phyloP scores from a whole-genome alignment of 2,888 invertebrate genomes.

The Stenolophus ochropezus region DNA sequence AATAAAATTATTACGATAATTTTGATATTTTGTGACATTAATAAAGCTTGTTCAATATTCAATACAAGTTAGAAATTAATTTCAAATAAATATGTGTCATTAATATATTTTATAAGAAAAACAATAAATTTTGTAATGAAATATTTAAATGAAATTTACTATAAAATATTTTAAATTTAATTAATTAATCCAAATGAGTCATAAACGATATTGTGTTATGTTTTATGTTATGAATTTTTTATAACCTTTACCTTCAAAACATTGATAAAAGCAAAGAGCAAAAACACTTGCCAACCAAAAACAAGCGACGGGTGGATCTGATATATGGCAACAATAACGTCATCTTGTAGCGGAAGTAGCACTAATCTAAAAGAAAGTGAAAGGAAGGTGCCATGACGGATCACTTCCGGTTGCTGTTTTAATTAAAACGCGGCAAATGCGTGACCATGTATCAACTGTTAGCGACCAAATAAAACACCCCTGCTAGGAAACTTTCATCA shows the following conservation, averaged over 20 bases:
- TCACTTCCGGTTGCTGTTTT: constrained; percentile 66
- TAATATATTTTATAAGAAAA: too few relatives aligned
- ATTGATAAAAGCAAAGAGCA: neutral
- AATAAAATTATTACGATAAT: too few relatives aligned
- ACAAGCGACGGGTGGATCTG: neutral
- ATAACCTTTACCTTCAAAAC: neutral
- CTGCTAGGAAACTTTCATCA: neutral
- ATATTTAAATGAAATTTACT: neutral
- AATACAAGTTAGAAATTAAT: neutral
- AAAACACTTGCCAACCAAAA: neutral
- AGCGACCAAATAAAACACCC: constrained; percentile 1
- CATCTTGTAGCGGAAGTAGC: constrained; percentile 52
- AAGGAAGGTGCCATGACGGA: constrained; percentile 62
- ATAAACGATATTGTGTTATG: neutral
- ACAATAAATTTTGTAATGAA: neutral
- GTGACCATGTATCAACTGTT: constrained; percentile 36
- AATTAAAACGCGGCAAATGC: constrained; percentile 67
- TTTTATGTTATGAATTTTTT: neutral
- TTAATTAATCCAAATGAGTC: neutral
- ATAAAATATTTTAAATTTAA: neutral
- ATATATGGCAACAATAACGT: constrained; percentile 38
- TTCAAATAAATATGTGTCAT: too few relatives aligned
- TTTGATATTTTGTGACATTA: too few relatives aligned
- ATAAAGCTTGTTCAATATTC: too few relatives aligned
- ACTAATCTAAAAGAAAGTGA: constrained; percentile 47